Base-by-base conservation (phyloP, 1,140 invertebrate species). In the Pachypsylla venusta region DNA sequence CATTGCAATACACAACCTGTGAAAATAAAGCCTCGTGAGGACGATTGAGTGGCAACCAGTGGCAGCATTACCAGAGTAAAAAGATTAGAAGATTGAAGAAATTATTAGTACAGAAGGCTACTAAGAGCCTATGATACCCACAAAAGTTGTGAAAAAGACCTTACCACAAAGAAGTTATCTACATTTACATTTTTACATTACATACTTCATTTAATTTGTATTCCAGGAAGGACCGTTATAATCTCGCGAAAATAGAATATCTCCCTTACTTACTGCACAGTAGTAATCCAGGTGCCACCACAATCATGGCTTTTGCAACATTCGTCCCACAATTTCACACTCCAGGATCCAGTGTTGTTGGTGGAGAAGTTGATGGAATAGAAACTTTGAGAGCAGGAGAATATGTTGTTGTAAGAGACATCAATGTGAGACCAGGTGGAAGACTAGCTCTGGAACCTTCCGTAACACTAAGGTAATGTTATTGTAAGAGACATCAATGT, bases 341-440 rank as follows among this genome's bases (percentile, higher is more conserved):
- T 2, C 77, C 79, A 0, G 79, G 77, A 27, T 78, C 79, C 0
- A 81, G 81, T 64, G 68, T 81, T 58, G 80, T 96, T 28, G 89
- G 92, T 1, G 89, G 91, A 35, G 89, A 93, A 74, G 85, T 95
- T 1, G 87, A 90, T 69, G 89, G 91, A 0, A 79, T 82, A 62
- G 85, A 93, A 74, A 81, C 79, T 65, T 72, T 93, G 25, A 73
- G 76, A 22, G 70, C 79, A 30, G 89, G 89, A 5, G 87, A 87
- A 62, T 96, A 96, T 68, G 78, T 80, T 1, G 90, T 94, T 0
- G 80, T 83, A 63, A 80, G 89, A 65, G 93, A 97, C 68, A 93
- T 97, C 28, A 94, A 90, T 67, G 82, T 97, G 2, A 73, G 88
- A 55, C 89, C 90, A 1, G 86, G 85, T 22, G 91, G 90, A 12